These are phyloP conservation scores for Seira musarum DNA, from an alignment of 2,888 invertebrate genomes.

Conservation along the genomic window DNA sequence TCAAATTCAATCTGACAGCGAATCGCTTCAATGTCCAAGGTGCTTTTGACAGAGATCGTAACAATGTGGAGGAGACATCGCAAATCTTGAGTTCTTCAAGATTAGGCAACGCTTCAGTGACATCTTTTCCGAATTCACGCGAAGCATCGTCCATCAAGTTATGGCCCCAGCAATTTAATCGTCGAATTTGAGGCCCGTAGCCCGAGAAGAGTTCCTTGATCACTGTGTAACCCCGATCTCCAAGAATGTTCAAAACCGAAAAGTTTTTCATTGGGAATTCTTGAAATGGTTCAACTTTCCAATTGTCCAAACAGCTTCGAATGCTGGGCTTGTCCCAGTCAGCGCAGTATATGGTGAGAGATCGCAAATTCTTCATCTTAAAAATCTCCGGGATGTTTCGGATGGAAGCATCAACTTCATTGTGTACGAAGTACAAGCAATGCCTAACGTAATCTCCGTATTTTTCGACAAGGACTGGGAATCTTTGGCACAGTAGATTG, in stretches of 20 bases:
- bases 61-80: neutral
- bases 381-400: conserved; percentile 1
- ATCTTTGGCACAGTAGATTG: neutral
- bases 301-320: neutral
- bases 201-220: neutral
- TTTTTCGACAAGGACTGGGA: conserved; percentile 2
- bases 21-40: neutral
- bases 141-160: conserved; percentile 6
- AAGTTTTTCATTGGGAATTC: neutral
- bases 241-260: neutral
- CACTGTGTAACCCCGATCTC: conserved; percentile 3
- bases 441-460: conserved; percentile 11
- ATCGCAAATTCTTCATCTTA: neutral
- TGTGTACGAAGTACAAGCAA: conserved; percentile 23
- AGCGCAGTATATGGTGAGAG: conserved; percentile 22
- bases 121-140: neutral
- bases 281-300: neutral
- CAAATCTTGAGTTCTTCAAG: neutral
- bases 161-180: conserved; percentile 12
- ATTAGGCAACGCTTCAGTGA: neutral
- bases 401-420: neutral
- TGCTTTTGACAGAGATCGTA: neutral
- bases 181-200: neutral
- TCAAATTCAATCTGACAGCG: neutral
- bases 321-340: conserved; percentile 13